Conservation (phyloP, 2,888 invertebrate species). For the Papilio protenor region DNA sequence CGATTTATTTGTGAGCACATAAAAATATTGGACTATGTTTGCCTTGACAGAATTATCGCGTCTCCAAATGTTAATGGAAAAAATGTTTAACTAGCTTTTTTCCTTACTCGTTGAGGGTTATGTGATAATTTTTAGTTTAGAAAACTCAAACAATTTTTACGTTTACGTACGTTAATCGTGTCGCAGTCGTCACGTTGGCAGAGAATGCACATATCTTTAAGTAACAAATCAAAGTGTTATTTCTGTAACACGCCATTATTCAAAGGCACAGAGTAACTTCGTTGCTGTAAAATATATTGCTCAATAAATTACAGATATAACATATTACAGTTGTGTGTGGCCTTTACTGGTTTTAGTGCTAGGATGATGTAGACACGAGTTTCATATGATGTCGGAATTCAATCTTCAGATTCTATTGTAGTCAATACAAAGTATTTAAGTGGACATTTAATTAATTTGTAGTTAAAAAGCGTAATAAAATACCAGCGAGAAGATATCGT, state of each 20-base stretch:
- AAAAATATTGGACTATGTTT: background rate
- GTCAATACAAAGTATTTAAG: background rate
- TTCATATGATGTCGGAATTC: background rate
- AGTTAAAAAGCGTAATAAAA: background rate
- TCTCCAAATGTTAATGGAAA: background rate
- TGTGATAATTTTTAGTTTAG: too few species aligned
- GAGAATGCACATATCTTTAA: slow-evolving; percentile 45
- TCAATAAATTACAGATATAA: slow-evolving; percentile 16
- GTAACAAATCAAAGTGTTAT: slow-evolving; percentile 75
- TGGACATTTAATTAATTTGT: background rate
- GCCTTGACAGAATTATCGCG: background rate
- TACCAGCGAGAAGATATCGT: too few species aligned
- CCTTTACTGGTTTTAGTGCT: slow-evolving; percentile 11
- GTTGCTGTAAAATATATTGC: slow-evolving; percentile 14
- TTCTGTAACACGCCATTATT: slow-evolving; percentile 74
- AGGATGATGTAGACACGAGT: background rate
- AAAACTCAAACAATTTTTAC: too few species aligned
- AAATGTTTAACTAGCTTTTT: background rate
- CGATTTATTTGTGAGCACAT: slow-evolving; percentile 34
- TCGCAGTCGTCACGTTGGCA: slow-evolving; percentile 47
- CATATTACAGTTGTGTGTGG: slow-evolving; percentile 11
- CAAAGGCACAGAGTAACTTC: slow-evolving; percentile 69
- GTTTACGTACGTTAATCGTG: background rate
- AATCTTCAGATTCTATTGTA: background rate
- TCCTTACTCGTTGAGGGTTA: too few species aligned